Percentiles rank a stretch among this genome's conserved stretches.
Evolutionary conservation across 2,888 invertebrate species (phyloP).

Genomic region (Chrysopilus asiliformis): DNA sequence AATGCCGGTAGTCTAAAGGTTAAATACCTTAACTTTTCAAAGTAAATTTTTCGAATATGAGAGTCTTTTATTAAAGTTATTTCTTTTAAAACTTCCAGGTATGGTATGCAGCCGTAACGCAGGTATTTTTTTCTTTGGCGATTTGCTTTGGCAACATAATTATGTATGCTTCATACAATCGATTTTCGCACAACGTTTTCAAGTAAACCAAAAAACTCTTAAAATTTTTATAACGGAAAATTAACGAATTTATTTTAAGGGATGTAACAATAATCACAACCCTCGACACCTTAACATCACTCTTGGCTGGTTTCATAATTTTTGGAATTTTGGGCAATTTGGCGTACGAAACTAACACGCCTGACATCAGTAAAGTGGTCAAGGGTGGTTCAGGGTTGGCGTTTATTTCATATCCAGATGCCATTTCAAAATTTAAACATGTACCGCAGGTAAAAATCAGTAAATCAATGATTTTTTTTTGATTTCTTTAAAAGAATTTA

Average conservation of each 20-base stretch:
- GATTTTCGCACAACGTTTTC: conserved; percentile 45
- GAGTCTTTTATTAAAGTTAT: no score
- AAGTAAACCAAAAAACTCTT: conserved; percentile 27
- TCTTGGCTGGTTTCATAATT: conserved; percentile 69
- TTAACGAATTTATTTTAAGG: conserved; percentile 31
- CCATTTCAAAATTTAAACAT: conserved; percentile 40
- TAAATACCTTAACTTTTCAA: no score
- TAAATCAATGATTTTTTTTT: no score
- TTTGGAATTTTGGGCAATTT: conserved; percentile 73
- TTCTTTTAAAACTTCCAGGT: no score
- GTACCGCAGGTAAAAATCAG: conserved; percentile 39
- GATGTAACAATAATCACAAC: conserved; percentile 71
- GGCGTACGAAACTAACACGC: conserved; percentile 47
- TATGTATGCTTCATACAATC: conserved; percentile 48
- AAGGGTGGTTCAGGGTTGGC: conserved; percentile 64
- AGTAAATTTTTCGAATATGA: no score
- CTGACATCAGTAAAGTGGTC: conserved; percentile 50
- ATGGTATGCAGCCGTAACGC: conserved; percentile 50
- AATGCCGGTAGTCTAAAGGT: no score
- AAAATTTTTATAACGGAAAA: conserved; percentile 1
- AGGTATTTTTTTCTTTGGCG: conserved; percentile 49
- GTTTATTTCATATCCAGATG: conserved; percentile 57
- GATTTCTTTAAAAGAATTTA: no score
- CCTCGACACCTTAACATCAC: conserved; percentile 68
- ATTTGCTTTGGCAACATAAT: conserved; percentile 49